Evolutionary conservation across 2,888 invertebrate genomes (phyloP), one percentile per base, ranked within the genome.

Genomic region (Andrena bucephala): DNA sequence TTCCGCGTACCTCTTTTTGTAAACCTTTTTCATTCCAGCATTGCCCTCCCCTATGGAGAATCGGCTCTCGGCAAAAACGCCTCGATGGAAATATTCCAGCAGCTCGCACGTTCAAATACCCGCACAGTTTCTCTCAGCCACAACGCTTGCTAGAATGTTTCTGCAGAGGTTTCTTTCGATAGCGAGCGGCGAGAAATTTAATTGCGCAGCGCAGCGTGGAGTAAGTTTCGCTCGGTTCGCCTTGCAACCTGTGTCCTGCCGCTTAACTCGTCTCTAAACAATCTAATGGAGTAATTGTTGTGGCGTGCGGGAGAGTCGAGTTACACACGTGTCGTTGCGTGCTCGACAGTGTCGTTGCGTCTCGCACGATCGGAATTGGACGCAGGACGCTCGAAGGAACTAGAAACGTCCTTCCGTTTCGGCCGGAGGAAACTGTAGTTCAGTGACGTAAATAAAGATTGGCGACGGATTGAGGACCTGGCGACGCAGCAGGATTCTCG

Each of bases 271-370:
- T 31, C 10, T 50, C 20, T 54, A 27, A 67, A 73, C 33, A 48
- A 65, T 72, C 42, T 76, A 57, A 76, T 63, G 10, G 71, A 63
- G 16, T 62, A 54, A 76, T 76, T 20, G 71, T 36, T 24, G n/a
- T n/a, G 13, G 16, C 60, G 48, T 54, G n/a, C 62, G 36, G 13
- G 10, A 8, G 27, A 27, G 36, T 16, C 20, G 24, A 62, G 62
- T 48, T 71, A 62, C 50, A 71, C 31, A 50, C 5, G 8, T 20
- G 6, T 71, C 16, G 48, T 0, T 27, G 13, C 24, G 13, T 33
- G 63, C 16, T 5, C 5, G 8, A 2, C 16, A 31, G 50, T 29
- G n/a, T 50, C 29, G n/a, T n/a, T 50, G n/a, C 7, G 2, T 20
- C 6, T 20, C 52, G 20, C 20, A n/a, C 7, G 20, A 52, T 20